phyloP scores from a whole-genome alignment of 2,113 vertebrate genomes.

The Microcebus jonahi region DNA sequence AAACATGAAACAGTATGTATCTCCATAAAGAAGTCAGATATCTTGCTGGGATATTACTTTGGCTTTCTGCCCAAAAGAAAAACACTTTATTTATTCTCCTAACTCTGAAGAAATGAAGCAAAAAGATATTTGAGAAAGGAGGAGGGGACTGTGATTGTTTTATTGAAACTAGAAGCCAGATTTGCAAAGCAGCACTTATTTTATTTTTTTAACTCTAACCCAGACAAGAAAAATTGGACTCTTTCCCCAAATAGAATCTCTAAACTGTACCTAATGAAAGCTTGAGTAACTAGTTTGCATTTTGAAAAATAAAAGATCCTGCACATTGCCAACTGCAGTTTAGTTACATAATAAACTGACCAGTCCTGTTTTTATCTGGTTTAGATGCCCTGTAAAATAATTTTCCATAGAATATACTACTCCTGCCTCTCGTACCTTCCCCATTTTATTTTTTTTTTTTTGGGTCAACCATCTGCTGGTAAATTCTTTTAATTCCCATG shows the following conservation, averaged over 20 bases:
- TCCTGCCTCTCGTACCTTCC: rapidly evolving
- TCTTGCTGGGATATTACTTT: slow-evolving; percentile 61
- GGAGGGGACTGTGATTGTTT: slow-evolving; percentile 52
- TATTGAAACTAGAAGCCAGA: not conserved
- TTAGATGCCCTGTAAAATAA: slow-evolving; percentile 50
- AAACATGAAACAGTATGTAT: slow-evolving; percentile 64
- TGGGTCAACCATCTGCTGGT: not conserved
- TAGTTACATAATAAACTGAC: slow-evolving; percentile 54
- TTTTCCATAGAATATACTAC: not conserved
- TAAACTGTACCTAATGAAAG: slow-evolving; percentile 10
- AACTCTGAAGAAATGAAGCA: slow-evolving; percentile 72
- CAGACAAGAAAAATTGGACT: slow-evolving; percentile 38
- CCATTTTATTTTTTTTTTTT: not conserved
- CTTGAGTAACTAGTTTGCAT: slow-evolving; percentile 38
- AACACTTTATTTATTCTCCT: slow-evolving; percentile 14
- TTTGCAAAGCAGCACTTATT: slow-evolving; percentile 25
- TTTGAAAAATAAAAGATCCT: slow-evolving; percentile 55
- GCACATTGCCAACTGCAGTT: slow-evolving; percentile 42
- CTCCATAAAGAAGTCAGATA: slow-evolving; percentile 54
- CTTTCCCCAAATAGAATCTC: slow-evolving; percentile 35
- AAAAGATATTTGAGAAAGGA: slow-evolving; percentile 68
- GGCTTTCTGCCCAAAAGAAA: slow-evolving; percentile 52
- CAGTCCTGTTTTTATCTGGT: slow-evolving; percentile 54
- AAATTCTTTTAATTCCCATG: slow-evolving; percentile 21
- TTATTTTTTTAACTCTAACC: slow-evolving; percentile 32